Evolutionary conservation across 1,140 invertebrate genomes (phyloP).

Genomic region (Diabrotica undecimpunctata): DNA sequence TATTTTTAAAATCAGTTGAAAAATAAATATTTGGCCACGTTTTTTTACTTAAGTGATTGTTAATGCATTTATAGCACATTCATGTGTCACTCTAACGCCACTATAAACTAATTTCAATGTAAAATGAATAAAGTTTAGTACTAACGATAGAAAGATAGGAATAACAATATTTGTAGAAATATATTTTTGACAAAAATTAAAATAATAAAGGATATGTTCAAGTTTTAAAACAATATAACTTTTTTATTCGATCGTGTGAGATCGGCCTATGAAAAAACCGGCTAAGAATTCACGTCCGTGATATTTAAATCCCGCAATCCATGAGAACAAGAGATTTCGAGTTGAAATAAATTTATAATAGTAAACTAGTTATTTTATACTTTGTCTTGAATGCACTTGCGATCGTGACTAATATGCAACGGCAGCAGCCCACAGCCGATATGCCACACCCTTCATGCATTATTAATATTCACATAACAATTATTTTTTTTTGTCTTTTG

Average conservation of each 20-base stretch:
- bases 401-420: constrained; percentile 2
- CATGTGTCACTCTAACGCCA: too few relatives aligned
- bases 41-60: too few relatives aligned
- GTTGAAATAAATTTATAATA: constrained; percentile 3
- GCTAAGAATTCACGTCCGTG: background rate
- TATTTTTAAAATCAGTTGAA: too few relatives aligned
- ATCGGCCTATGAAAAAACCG: background rate
- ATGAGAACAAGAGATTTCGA: background rate
- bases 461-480: background rate
- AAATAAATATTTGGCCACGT: too few relatives aligned
- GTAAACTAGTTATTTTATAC: background rate
- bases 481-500: background rate
- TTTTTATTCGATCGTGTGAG: background rate
- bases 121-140: too few relatives aligned
- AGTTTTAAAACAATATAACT: too few relatives aligned
- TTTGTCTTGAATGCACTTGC: background rate
- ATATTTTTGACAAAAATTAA: too few relatives aligned
- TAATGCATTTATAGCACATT: too few relatives aligned
- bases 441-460: background rate
- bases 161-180: too few relatives aligned
- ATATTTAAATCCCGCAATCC: background rate
- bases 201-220: too few relatives aligned
- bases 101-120: too few relatives aligned
- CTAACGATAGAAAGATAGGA: too few relatives aligned
- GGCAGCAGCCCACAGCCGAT: background rate